phyloP scores from a whole-genome alignment of 2,888 invertebrate species.

The Rosalia funebris region DNA sequence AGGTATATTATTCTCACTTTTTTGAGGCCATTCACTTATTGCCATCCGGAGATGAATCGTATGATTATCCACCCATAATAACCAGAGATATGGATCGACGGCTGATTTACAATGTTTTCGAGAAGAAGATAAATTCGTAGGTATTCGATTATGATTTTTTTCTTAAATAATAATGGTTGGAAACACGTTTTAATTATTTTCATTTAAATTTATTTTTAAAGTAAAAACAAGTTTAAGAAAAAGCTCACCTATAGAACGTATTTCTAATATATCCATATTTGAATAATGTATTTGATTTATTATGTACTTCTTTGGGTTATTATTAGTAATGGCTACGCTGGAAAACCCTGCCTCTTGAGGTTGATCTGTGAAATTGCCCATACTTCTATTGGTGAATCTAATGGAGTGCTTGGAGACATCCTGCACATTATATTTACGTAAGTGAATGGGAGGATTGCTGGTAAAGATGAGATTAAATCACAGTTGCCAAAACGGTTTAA shows the following conservation, averaged over 20 bases:
- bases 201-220: no score
- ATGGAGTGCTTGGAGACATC: slow-evolving; percentile 33
- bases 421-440: slow-evolving; percentile 32
- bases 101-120: slow-evolving; percentile 50
- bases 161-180: no score
- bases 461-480: no score
- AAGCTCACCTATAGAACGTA: no score
- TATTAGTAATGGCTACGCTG: slow-evolving; percentile 33
- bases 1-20: slow-evolving; percentile 78
- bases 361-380: slow-evolving; percentile 30
- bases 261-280: no score
- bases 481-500: no score
- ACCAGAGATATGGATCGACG: slow-evolving; percentile 47
- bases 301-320: slow-evolving; percentile 20
- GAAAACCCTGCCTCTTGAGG: slow-evolving; percentile 32
- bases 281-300: background rate
- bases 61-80: slow-evolving; percentile 55
- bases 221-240: no score
- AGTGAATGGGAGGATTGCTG: no score
- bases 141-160: no score
- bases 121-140: slow-evolving; percentile 54
- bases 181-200: background rate
- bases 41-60: slow-evolving; percentile 67
- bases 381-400: slow-evolving; percentile 19
- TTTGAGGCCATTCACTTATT: slow-evolving; percentile 76